A percentile compares a stretch with the other conserved stretches of the same genome.
These are phyloP conservation scores for Thymallus thymallus DNA, from an alignment of 2,113 vertebrate genomes.

Conservation along the genomic window DNA sequence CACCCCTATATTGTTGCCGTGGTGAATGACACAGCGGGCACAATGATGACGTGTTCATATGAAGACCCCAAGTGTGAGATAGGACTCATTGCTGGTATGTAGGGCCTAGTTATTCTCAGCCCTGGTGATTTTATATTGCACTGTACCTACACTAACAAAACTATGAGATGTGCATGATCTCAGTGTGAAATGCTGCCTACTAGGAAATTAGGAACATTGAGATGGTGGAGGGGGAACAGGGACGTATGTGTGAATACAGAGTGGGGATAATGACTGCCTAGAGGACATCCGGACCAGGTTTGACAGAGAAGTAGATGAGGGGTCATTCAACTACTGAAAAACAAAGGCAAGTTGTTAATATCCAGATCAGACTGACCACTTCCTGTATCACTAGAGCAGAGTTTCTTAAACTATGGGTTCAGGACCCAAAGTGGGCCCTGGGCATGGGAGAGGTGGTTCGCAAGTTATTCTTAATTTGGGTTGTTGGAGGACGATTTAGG, in stretches of 20 bases:
- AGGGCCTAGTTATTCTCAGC: background rate
- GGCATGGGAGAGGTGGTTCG: too few species aligned
- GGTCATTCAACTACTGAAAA: conserved; percentile 88
- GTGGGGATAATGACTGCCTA: conserved; percentile 88
- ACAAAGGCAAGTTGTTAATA: conserved; percentile 78
- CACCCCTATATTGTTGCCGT: conserved; percentile 91
- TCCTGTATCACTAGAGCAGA: too few species aligned
- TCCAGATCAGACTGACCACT: too few species aligned
- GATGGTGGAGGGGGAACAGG: conserved; percentile 71
- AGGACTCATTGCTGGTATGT: conserved; percentile 89
- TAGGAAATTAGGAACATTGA: conserved; percentile 92
- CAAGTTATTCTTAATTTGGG: too few species aligned
- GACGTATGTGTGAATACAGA: conserved; percentile 95
- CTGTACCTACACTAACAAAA: too few species aligned
- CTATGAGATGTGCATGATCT: background rate
- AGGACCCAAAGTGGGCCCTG: too few species aligned
- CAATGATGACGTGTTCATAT: conserved; percentile 93
- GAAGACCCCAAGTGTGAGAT: conserved; percentile 92
- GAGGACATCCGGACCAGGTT: conserved; percentile 85
- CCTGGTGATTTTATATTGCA: too few species aligned
- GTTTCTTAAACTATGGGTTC: too few species aligned
- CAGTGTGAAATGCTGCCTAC: conserved; percentile 1
- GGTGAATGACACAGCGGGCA: conserved; percentile 93
- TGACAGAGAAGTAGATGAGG: conserved; percentile 85
- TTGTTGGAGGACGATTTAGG: too few species aligned